phyloP scores from a whole-genome alignment of 2,113 vertebrate species.

The Spheniscus mendiculus region DNA sequence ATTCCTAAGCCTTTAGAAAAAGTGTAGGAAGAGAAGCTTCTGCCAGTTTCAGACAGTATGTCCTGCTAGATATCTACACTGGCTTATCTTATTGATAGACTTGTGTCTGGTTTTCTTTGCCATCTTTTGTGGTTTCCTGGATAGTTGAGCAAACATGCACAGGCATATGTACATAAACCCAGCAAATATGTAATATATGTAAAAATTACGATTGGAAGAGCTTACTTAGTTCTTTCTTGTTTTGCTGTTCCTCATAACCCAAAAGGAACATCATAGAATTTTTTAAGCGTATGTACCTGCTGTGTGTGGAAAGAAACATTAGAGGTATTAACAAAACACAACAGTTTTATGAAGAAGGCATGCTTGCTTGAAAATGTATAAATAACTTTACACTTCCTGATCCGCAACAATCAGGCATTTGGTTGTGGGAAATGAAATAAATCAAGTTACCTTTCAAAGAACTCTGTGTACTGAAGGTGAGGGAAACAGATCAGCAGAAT shows the following conservation, averaged over 20 bases:
- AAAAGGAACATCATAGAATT: neutral
- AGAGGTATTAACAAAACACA: neutral
- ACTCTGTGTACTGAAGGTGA: neutral
- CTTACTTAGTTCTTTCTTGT: neutral
- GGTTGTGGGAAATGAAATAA: neutral
- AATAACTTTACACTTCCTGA: neutral
- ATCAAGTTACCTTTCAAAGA: neutral
- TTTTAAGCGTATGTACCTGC: neutral
- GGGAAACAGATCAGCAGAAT: neutral
- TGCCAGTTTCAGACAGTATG: neutral
- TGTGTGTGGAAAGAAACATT: neutral
- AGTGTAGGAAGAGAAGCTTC: neutral
- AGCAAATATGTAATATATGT: neutral
- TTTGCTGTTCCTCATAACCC: neutral
- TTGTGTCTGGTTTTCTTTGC: neutral
- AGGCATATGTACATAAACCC: neutral
- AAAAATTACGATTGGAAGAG: neutral
- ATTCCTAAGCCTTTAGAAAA: neutral
- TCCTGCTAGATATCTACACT: neutral
- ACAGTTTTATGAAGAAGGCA: neutral
- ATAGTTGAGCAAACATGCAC: neutral
- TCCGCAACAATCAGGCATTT: neutral
- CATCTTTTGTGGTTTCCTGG: neutral
- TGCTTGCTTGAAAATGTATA: neutral
- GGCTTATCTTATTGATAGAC: neutral